Conservation (phyloP, 1,140 invertebrate species). For the Andricus grossulariae region DNA sequence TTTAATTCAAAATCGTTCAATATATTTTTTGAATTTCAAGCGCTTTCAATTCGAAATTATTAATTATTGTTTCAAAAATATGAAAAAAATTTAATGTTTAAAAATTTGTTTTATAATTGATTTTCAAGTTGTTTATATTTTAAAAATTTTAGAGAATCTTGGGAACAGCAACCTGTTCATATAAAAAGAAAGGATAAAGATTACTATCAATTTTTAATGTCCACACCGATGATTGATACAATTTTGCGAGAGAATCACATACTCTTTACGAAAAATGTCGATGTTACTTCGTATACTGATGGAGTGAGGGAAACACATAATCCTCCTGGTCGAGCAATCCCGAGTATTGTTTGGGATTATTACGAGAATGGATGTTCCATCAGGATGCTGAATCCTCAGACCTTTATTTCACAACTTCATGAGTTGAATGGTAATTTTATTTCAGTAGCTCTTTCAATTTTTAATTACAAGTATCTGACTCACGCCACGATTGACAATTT, state of each 20-base stretch:
- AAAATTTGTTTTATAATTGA: no score
- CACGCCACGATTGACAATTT: no score
- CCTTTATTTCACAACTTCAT: slow-evolving; percentile 83
- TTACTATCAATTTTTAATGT: slow-evolving; percentile 87
- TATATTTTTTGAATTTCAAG: no score
- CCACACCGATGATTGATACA: slow-evolving; percentile 85
- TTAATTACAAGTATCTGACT: no score
- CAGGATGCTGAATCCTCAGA: slow-evolving; percentile 95
- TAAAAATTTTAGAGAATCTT: slow-evolving; percentile 73
- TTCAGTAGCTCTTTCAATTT: not conserved
- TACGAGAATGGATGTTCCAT: slow-evolving; percentile 94
- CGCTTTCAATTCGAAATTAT: no score
- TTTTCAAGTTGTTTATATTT: no score
- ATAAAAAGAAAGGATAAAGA: slow-evolving; percentile 80
- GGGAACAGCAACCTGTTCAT: slow-evolving; percentile 89
- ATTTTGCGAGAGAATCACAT: slow-evolving; percentile 86
- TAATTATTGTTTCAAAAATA: no score
- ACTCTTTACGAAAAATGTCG: slow-evolving; percentile 90
- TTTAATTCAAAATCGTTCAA: no score
- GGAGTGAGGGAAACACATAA: slow-evolving; percentile 90
- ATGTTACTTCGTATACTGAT: slow-evolving; percentile 91
- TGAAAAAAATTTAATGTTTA: no score
- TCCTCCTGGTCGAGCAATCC: slow-evolving; percentile 85
- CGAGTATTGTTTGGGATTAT: slow-evolving; percentile 93
- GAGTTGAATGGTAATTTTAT: slow-evolving; percentile 75